Evolutionary conservation across 2,113 vertebrate genomes (phyloP).

Genomic region (Anas platyrhynchos): DNA sequence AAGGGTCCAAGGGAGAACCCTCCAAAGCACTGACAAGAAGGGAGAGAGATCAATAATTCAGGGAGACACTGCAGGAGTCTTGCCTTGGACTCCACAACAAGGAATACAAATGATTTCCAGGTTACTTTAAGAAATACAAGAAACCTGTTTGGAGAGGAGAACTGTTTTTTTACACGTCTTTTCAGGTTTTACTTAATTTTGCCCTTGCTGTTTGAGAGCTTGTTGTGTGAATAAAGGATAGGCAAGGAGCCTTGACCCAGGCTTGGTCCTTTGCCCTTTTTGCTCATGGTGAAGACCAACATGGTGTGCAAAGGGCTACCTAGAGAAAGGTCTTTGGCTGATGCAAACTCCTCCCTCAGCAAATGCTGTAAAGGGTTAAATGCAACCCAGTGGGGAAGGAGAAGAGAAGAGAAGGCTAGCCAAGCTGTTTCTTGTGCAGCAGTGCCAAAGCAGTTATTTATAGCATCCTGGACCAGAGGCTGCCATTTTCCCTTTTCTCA

Average conservation of each 20-base stretch:
- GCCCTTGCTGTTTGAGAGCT: not conserved
- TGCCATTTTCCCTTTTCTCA: conserved; percentile 61
- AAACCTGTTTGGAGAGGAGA: not conserved
- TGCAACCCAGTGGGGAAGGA: conserved; percentile 37
- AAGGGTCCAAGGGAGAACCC: conserved; percentile 45
- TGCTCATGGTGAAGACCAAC: not conserved
- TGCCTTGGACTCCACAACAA: not conserved
- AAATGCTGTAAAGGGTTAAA: conserved; percentile 53
- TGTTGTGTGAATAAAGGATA: not conserved
- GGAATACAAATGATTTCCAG: not conserved
- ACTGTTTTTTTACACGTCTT: not conserved
- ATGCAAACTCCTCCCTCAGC: not conserved
- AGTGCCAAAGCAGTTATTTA: conserved; percentile 68
- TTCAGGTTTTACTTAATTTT: not conserved
- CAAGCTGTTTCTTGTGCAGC: conserved; percentile 47
- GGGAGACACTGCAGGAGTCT: not conserved
- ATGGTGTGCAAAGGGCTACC: not conserved
- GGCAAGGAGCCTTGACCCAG: not conserved
- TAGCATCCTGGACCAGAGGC: conserved; percentile 51
- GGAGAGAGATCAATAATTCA: conserved; percentile 39
- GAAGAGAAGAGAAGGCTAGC: conserved; percentile 25
- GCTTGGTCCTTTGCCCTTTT: not conserved
- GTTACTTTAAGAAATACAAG: not conserved
- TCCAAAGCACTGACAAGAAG: conserved; percentile 25
- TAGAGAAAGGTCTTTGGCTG: not conserved